Conservation (phyloP, 1,140 invertebrate genomes). For the Musca vetustissima region DNA sequence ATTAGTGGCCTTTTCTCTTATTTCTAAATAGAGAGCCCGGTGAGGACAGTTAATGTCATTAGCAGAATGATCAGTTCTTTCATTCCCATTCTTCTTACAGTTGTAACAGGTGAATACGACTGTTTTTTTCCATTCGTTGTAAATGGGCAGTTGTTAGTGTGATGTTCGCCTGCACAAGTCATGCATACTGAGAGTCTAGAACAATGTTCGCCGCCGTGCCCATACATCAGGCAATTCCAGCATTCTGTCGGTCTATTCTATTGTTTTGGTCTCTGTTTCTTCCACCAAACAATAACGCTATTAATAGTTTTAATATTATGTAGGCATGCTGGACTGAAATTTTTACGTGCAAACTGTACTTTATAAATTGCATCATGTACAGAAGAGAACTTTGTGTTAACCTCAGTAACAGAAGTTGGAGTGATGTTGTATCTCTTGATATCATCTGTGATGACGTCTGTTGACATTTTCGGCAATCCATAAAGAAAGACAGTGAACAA, state of each 20-base stretch:
- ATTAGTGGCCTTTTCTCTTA: not conserved
- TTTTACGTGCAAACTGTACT: not conserved
- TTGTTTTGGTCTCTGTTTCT: not conserved
- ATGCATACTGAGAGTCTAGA: not conserved
- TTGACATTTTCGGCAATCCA: not conserved
- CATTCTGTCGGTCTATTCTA: not conserved
- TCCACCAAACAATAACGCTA: not conserved
- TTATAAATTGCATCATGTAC: not conserved
- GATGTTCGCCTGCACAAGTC: not conserved
- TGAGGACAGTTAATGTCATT: constrained; percentile 1
- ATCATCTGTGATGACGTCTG: not conserved
- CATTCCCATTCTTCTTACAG: constrained; percentile 1
- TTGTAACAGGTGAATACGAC: not conserved
- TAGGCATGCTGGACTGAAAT: not conserved
- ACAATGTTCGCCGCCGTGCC: not conserved
- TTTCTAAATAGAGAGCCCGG: not conserved
- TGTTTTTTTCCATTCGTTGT: not conserved
- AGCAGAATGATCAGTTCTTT: not conserved
- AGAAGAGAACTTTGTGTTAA: not conserved
- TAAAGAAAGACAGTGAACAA: not conserved
- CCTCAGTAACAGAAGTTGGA: not conserved
- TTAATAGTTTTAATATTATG: not conserved
- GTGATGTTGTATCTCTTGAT: not conserved
- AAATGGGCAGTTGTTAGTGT: not conserved
- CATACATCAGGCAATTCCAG: constrained; percentile 3